phyloP scores from a whole-genome alignment of 1,140 invertebrate genomes.

The Argopecten irradians region DNA sequence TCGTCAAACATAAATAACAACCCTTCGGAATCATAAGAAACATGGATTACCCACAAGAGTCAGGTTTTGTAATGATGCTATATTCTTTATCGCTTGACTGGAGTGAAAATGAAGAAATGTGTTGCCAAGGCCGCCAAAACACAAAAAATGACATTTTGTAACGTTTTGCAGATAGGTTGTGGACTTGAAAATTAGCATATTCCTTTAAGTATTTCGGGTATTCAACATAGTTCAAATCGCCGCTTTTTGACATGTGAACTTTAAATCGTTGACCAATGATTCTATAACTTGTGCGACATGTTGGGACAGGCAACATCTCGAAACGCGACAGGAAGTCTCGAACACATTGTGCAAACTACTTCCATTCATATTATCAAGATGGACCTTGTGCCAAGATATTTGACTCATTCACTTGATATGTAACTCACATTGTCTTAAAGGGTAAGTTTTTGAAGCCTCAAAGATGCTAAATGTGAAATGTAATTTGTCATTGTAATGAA shows the following conservation, averaged over 20 bases:
- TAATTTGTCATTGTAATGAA: too few species aligned
- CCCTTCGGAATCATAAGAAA: not conserved
- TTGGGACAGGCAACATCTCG: conserved; percentile 12
- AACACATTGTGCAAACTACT: not conserved
- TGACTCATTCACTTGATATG: not conserved
- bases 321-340: conserved; percentile 14
- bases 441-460: too few species aligned
- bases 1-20: not conserved
- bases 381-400: not conserved
- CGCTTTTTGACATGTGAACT: not conserved
- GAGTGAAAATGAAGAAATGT: not conserved
- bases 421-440: not conserved
- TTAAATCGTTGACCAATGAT: not conserved
- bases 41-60: not conserved
- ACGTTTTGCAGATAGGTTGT: not conserved
- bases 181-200: not conserved
- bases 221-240: not conserved
- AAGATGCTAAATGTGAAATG: too few species aligned
- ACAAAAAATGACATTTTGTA: not conserved
- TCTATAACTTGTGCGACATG: not conserved
- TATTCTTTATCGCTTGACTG: not conserved
- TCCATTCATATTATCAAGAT: not conserved
- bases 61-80: not conserved
- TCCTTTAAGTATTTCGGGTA: not conserved
- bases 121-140: not conserved